A percentile compares a stretch with the other conserved stretches of the same genome.
phyloP scores from a whole-genome alignment of 2,113 vertebrate genomes.

The Orientallactaga bullata region DNA sequence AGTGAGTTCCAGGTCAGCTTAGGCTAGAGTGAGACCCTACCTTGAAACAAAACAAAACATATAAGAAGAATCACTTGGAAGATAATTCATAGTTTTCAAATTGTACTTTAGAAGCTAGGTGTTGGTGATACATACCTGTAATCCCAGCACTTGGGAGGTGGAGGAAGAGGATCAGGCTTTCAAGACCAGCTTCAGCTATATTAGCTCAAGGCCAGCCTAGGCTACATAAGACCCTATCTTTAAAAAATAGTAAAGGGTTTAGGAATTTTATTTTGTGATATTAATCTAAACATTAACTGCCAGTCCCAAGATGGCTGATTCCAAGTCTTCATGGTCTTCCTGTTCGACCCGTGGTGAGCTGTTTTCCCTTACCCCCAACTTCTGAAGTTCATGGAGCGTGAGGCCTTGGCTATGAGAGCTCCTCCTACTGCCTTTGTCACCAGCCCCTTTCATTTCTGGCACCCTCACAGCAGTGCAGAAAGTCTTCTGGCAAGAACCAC shows the following conservation, averaged over 20 bases:
- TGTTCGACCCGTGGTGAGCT: not conserved
- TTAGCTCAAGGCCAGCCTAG: not conserved
- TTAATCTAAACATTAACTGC: not conserved
- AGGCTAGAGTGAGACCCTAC: too few species aligned
- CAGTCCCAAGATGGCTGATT: not conserved
- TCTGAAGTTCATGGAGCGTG: not conserved
- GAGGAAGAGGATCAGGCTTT: not conserved
- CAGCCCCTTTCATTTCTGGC: not conserved
- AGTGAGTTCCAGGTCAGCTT: too few species aligned
- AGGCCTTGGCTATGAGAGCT: not conserved
- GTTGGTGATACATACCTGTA: not conserved
- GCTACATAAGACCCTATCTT: not conserved
- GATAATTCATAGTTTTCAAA: not conserved
- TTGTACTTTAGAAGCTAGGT: not conserved
- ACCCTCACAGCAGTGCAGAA: not conserved
- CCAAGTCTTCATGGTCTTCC: not conserved
- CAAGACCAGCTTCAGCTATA: not conserved
- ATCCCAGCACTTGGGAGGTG: not conserved
- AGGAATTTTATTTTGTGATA: conserved; percentile 21
- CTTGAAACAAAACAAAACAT: too few species aligned
- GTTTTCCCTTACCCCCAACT: not conserved
- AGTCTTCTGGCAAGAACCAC: not conserved
- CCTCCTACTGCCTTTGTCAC: not conserved
- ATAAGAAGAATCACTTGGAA: conserved; percentile 27
- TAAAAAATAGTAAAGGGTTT: not conserved